phyloP scores from a whole-genome alignment of 2,113 vertebrate species.

The Nyctibius bracteatus region DNA sequence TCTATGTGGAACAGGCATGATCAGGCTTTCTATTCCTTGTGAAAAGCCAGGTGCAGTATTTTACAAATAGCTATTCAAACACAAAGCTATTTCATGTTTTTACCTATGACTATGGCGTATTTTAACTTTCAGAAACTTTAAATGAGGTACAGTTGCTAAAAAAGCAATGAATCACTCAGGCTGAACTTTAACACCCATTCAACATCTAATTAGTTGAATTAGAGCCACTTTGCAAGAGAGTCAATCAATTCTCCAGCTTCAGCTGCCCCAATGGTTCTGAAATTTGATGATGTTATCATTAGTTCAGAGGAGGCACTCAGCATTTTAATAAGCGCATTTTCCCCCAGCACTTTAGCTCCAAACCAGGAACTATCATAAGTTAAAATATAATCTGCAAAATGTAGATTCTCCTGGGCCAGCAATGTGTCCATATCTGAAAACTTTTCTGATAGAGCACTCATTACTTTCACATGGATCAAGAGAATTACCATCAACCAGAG shows the following conservation, averaged over 20 bases:
- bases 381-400: slow-evolving; percentile 66
- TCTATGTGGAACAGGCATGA: background rate
- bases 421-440: slow-evolving; percentile 20
- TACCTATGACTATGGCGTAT: background rate
- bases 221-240: slow-evolving; percentile 64
- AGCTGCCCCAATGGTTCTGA: slow-evolving; percentile 66
- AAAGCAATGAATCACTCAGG: slow-evolving; percentile 67
- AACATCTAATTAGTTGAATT: slow-evolving; percentile 78
- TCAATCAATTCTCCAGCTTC: slow-evolving; percentile 74
- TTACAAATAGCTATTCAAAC: slow-evolving; percentile 14
- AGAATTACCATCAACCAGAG: slow-evolving; percentile 3
- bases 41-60: background rate
- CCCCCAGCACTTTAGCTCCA: slow-evolving; percentile 1
- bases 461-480: slow-evolving; percentile 13
- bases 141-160: slow-evolving; percentile 58
- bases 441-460: background rate
- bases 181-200: slow-evolving; percentile 74
- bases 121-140: slow-evolving; percentile 66
- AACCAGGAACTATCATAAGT: slow-evolving; percentile 23
- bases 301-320: slow-evolving; percentile 61
- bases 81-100: slow-evolving; percentile 19
- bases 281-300: slow-evolving; percentile 80
- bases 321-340: slow-evolving; percentile 72
- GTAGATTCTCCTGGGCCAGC: slow-evolving; percentile 6
- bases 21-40: background rate